phyloP scores from a whole-genome alignment of 2,113 vertebrate species.

The Syngnathus scovelli region DNA sequence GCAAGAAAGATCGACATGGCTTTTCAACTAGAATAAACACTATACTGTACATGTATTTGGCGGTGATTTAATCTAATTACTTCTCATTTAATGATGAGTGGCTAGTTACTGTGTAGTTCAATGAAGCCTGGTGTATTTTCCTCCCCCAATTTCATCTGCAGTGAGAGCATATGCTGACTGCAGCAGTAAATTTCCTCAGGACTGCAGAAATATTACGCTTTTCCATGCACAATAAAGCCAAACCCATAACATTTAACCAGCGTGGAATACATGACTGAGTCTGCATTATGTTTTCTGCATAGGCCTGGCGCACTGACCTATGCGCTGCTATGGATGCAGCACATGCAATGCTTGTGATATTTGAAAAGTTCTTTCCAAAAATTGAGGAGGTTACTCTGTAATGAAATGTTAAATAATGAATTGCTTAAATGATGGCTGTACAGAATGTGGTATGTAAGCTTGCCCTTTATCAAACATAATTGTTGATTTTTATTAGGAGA shows the following conservation, averaged over 20 bases:
- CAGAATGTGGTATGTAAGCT: background rate
- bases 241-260: slow-evolving; percentile 46
- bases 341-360: background rate
- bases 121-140: slow-evolving; percentile 83
- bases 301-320: background rate
- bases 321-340: background rate
- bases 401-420: background rate
- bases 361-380: background rate
- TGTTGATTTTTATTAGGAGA: background rate
- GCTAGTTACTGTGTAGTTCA: slow-evolving; percentile 91
- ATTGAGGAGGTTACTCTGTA: background rate
- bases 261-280: slow-evolving; percentile 26
- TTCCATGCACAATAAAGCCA: slow-evolving; percentile 35
- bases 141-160: slow-evolving; percentile 88
- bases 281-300: slow-evolving; percentile 5
- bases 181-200: slow-evolving; percentile 33
- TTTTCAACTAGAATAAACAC: slow-evolving; percentile 86
- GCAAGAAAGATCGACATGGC: slow-evolving; percentile 48
- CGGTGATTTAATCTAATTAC: slow-evolving; percentile 90
- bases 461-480: background rate
- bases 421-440: background rate
- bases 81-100: slow-evolving; percentile 77
- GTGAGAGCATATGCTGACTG: slow-evolving; percentile 79
- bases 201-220: slow-evolving; percentile 21
- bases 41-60: slow-evolving; percentile 88